Evolutionary conservation across 1,140 invertebrate genomes (phyloP).

Genomic region (Caenorhabditis latens): DNA sequence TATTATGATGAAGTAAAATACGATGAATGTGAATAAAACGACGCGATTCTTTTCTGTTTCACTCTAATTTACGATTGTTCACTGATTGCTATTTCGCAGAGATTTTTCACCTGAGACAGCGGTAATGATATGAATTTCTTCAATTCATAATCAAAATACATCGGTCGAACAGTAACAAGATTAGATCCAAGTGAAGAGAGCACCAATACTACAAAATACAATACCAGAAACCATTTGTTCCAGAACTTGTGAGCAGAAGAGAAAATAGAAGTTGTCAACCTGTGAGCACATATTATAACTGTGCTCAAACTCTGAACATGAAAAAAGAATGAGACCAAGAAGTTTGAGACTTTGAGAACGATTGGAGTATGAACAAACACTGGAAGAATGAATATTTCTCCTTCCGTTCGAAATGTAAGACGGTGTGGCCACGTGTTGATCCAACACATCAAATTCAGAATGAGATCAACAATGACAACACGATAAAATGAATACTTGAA

Average conservation of each 20-base stretch:
- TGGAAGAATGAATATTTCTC: neutral
- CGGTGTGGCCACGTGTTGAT: constrained; percentile 5
- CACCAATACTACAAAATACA: neutral
- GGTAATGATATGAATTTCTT: neutral
- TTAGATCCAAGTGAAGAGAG: neutral
- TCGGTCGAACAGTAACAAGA: neutral
- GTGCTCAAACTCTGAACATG: constrained; percentile 27
- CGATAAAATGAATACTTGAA: neutral
- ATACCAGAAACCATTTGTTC: neutral
- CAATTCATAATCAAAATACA: neutral
- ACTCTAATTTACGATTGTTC: neutral
- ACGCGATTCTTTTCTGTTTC: neutral
- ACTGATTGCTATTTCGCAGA: too few relatives aligned
- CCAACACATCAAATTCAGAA: neutral
- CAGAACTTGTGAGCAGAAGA: neutral
- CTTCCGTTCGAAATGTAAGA: neutral
- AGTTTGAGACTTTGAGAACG: neutral
- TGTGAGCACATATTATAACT: neutral
- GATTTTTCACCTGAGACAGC: neutral
- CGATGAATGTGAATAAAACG: neutral
- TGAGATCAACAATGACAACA: neutral
- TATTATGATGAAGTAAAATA: neutral
- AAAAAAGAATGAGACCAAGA: neutral
- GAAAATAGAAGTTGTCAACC: neutral
- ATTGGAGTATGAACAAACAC: neutral